Conservation (phyloP, 2,888 invertebrate genomes). For the Spisula solida region DNA sequence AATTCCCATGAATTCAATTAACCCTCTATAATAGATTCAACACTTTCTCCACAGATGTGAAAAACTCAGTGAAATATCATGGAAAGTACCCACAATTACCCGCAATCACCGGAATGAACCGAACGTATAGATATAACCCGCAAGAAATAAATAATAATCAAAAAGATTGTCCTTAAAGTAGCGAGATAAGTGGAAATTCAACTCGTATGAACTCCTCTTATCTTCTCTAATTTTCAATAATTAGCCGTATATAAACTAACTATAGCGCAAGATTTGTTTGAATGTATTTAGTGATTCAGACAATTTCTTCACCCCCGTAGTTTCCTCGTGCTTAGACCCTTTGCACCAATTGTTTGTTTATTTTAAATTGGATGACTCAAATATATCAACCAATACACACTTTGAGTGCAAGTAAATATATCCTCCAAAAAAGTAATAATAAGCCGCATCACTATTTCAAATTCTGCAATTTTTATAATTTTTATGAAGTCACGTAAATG, state of each 20-base stretch:
- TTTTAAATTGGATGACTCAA: neutral
- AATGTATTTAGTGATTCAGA: constrained; percentile 4
- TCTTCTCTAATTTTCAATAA: constrained; percentile 23
- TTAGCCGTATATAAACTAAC: constrained; percentile 31
- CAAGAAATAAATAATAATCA: constrained; percentile 26
- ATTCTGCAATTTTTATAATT: too few relatives aligned
- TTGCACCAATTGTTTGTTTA: neutral
- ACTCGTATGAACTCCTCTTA: constrained; percentile 41
- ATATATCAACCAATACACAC: neutral
- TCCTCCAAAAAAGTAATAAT: neutral
- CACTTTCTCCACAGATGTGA: constrained; percentile 22
- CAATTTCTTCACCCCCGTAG: neutral
- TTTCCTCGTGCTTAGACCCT: neutral
- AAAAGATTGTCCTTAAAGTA: constrained; percentile 45
- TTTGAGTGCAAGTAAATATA: neutral
- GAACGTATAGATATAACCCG: constrained; percentile 26
- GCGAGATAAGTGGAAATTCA: constrained; percentile 33
- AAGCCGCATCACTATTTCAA: neutral
- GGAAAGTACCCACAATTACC: constrained; percentile 23
- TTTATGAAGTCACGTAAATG: too few relatives aligned
- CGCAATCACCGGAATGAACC: constrained; percentile 32
- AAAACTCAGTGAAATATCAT: constrained; percentile 31
- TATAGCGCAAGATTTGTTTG: constrained; percentile 19
- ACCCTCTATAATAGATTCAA: neutral
- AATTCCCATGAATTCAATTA: neutral